phyloP scores from a whole-genome alignment of 2,113 vertebrate species.

The Odontesthes bonariensis region DNA sequence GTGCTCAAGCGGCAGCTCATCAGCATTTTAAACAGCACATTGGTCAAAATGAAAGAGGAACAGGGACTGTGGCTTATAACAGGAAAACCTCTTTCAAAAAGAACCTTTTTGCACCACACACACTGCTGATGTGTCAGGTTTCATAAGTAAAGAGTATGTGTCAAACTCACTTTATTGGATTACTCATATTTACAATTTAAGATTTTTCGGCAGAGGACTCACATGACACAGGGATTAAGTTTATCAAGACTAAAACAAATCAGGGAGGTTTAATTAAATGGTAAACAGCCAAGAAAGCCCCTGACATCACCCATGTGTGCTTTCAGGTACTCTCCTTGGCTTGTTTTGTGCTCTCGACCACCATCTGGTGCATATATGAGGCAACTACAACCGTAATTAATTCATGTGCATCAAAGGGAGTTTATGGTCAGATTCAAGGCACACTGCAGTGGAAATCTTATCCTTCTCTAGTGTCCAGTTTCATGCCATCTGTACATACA shows the following conservation, averaged over 20 bases:
- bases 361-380: slow-evolving; percentile 9
- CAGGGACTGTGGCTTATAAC: accelerated
- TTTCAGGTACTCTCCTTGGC: slow-evolving; percentile 23
- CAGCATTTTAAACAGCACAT: not conserved
- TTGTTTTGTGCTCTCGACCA: not conserved
- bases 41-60: slow-evolving; percentile 72
- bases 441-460: not conserved
- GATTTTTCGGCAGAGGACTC: not conserved
- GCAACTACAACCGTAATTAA: not conserved
- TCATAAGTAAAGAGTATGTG: not conserved
- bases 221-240: not conserved
- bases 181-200: not conserved
- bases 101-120: not conserved
- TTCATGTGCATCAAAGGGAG: not conserved
- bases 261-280: not conserved
- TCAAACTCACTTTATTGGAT: not conserved
- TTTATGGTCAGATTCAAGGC: not conserved
- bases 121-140: not conserved
- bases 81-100: not conserved
- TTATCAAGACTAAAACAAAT: not conserved
- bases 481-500: not conserved
- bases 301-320: not conserved
- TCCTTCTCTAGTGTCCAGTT: not conserved
- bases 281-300: not conserved
- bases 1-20: not conserved